phyloP scores from a whole-genome alignment of 2,888 invertebrate species.

The Nezara viridula region DNA sequence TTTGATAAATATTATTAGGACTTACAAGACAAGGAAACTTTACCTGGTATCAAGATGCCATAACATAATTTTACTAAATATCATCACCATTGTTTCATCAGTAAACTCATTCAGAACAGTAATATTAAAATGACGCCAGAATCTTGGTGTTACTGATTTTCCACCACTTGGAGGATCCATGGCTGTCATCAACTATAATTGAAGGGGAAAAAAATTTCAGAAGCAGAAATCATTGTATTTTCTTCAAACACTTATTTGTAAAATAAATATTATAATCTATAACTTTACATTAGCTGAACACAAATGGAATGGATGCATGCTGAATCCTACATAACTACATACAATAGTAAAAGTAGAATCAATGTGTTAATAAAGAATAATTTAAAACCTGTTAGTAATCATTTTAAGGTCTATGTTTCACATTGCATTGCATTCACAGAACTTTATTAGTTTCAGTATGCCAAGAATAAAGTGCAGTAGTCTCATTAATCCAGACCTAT shows the following conservation, averaged over 20 bases:
- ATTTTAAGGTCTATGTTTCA: too few species aligned
- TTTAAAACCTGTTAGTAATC: too few species aligned
- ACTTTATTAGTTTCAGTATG: too few species aligned
- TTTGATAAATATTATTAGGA: too few species aligned
- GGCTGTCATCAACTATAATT: constrained; percentile 82
- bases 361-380: too few species aligned
- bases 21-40: constrained; percentile 53
- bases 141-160: constrained; percentile 86
- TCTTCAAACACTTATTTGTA: neutral
- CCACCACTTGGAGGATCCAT: constrained; percentile 87
- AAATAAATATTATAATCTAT: neutral
- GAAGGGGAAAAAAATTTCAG: constrained; percentile 52
- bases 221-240: neutral
- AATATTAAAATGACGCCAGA: constrained; percentile 88
- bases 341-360: neutral
- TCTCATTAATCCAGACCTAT: too few species aligned
- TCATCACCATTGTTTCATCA: constrained; percentile 84
- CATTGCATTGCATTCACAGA: too few species aligned
- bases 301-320: neutral
- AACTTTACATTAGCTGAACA: neutral
- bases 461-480: too few species aligned
- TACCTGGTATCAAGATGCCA: constrained; percentile 97
- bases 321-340: neutral
- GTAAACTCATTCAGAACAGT: constrained; percentile 91
- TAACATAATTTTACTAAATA: constrained; percentile 90